Base-by-base conservation (phyloP, 2,888 invertebrate genomes). In the Amphipoea oculea region DNA sequence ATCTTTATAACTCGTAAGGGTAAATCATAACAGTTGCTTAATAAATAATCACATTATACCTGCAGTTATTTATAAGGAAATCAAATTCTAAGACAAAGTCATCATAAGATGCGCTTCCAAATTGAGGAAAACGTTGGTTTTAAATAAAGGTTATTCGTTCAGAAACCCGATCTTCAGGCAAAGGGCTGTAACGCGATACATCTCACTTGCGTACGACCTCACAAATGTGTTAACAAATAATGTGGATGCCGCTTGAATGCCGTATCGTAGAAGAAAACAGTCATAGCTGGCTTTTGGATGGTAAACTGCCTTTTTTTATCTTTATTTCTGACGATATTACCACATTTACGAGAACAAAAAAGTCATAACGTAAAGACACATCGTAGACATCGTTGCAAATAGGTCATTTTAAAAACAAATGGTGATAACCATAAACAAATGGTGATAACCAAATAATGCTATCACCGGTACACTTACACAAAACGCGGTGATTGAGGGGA, bases 191-290 rank as follows among this genome's bases (percentile, higher is more conserved):
- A 86, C n/a, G 66, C 36, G 67, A 85, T 83, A 83, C 62, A 42
- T 67, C 14, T 71, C 70, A 45, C 63, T 83, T 36, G 36, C n/a
- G 74, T n/a, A 67, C 36, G 67, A 67, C 42, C 83, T 78, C 75
- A 60, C 60, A 42, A 60, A 69, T 62, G 83, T 82, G 86, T 69
- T 6, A 82, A 72, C 83, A 84, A 86, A 84, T 84, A 72, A 57
- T 29, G 48, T 69, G 77, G 45, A 82, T 68, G 73, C 54, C 51
- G 40, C 29, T 71, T 65, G 40, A 74, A 77, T 54, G 14, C 40
- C 66, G 63, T 51, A 42, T 57, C 67, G 40, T 45, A 40, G 14
- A 66, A 65, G 62, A 68, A 82, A 82, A 65, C 42, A 63, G 73
- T 63, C 63, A 45, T 23, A 42, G 6, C 14, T 6, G 63, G 4